Evolutionary conservation across 2,113 vertebrate species (phyloP).

Genomic region (Brachirus orientalis): DNA sequence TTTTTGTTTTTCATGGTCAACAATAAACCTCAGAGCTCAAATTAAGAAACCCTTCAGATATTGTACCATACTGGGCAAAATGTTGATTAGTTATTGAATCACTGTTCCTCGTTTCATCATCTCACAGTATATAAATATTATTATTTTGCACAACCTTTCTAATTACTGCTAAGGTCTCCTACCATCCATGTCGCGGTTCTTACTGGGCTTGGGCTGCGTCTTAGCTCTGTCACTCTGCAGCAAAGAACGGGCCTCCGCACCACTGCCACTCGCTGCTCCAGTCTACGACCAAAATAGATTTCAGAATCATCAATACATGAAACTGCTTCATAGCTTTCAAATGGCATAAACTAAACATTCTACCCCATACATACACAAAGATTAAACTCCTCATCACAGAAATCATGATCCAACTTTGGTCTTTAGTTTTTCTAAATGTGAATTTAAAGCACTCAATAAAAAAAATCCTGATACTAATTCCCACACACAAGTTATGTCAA

Average conservation of each 20-base stretch:
- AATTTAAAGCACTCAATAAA: no score
- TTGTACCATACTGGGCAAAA: not conserved
- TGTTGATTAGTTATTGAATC: not conserved
- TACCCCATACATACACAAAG: not conserved
- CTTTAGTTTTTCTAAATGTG: no score
- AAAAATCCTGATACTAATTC: no score
- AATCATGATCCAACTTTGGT: no score
- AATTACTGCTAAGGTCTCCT: slow-evolving; percentile 38
- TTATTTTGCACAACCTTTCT: not conserved
- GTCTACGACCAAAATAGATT: slow-evolving; percentile 31
- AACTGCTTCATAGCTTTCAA: not conserved
- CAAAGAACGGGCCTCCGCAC: slow-evolving; percentile 8
- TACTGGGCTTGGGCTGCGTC: slow-evolving; percentile 63
- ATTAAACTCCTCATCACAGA: not conserved
- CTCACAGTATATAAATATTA: not conserved
- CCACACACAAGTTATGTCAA: no score
- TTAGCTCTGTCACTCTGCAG: slow-evolving; percentile 24
- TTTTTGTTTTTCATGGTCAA: not conserved
- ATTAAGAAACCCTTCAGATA: not conserved
- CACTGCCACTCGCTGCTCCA: slow-evolving; percentile 17
- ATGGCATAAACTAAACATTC: not conserved
- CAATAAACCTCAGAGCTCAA: not conserved
- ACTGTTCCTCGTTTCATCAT: not conserved
- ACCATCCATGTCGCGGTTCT: slow-evolving; percentile 77
- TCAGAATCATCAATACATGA: not conserved